Percentiles rank a stretch among this genome's conserved stretches.
Conservation (phyloP, 2,797 vertebrate genomes). For the Gallinago solitaria region DNA sequence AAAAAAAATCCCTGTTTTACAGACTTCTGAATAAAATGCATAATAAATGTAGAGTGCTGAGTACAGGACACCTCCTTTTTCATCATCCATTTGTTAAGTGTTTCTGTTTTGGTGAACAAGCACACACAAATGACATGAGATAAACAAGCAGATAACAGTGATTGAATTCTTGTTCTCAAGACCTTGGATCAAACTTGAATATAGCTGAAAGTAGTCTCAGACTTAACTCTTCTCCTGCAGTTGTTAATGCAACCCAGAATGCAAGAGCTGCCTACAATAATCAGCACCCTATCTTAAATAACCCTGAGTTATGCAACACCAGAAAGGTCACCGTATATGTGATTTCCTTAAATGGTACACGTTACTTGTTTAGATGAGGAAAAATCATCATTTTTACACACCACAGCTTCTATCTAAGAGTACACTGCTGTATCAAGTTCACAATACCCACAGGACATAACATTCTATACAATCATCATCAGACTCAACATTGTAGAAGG, state of each 20-base stretch:
- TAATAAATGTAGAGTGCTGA: background rate
- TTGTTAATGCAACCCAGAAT: background rate
- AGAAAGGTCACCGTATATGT: background rate
- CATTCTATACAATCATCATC: background rate
- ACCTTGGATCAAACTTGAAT: background rate
- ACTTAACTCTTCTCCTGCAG: background rate
- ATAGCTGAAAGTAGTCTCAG: background rate
- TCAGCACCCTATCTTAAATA: background rate
- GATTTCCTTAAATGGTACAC: background rate
- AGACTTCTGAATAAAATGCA: background rate
- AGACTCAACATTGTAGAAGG: background rate
- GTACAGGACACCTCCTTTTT: background rate
- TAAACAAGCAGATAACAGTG: background rate
- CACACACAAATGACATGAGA: background rate
- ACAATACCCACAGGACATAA: background rate
- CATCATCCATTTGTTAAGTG: background rate
- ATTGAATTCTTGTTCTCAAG: background rate
- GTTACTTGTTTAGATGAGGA: background rate
- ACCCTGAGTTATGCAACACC: background rate
- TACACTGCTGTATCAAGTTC: background rate
- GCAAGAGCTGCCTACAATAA: background rate
- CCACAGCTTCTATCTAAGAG: background rate
- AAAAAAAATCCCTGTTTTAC: background rate
- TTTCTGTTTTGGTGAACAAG: background rate
- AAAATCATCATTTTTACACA: background rate